phyloP scores from a whole-genome alignment of 2,888 invertebrate species.

The Rhabditophanes sp. region DNA sequence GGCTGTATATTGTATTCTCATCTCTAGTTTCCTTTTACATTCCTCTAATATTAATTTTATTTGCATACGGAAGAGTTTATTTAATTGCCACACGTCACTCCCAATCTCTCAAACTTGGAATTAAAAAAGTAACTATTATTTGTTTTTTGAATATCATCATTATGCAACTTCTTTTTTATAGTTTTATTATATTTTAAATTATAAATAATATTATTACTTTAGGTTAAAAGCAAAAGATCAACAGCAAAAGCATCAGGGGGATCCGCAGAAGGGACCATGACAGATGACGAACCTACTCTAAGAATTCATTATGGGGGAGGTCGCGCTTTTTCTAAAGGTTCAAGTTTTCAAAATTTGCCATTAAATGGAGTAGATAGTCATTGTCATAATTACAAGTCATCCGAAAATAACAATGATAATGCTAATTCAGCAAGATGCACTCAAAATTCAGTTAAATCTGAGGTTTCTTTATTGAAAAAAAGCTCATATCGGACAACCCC shows the following conservation, averaged over 20 bases:
- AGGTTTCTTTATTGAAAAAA: no score
- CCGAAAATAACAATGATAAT: no score
- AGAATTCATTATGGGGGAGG: conserved; percentile 33
- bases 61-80: conserved; percentile 65
- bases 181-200: conserved; percentile 5
- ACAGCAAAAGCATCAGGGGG: no score
- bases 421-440: no score
- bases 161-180: conserved; percentile 1
- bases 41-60: conserved; percentile 88
- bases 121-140: conserved; percentile 28
- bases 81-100: conserved; percentile 41
- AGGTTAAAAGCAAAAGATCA: conserved; percentile 21
- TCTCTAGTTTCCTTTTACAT: conserved; percentile 93
- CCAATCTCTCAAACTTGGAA: conserved; percentile 25
- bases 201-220: no score
- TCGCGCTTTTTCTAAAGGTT: no score
- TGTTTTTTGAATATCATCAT: not conserved
- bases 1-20: conserved; percentile 87
- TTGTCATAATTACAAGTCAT: no score
- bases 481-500: no score
- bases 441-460: no score
- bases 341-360: no score
- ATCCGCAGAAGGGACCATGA: no score
- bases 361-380: no score
- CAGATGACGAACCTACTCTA: conserved; percentile 26